Evolutionary conservation across 1,140 invertebrate species (phyloP).

Genomic region (Diabrotica undecimpunctata): DNA sequence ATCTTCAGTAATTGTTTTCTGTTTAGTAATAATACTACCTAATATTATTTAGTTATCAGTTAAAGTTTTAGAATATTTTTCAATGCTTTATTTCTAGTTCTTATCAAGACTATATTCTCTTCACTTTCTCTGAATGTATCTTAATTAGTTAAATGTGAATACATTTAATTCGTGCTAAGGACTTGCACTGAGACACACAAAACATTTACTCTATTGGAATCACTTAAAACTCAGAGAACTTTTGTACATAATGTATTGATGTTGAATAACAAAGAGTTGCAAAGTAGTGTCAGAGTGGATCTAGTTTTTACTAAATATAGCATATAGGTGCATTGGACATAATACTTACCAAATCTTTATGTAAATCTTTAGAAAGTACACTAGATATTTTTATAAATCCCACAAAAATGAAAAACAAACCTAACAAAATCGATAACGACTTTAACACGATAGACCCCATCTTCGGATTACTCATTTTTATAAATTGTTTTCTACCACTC

Average conservation of each 20-base stretch:
- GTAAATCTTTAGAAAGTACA: conserved; percentile 87
- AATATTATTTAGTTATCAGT: too few species aligned
- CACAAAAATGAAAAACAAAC: conserved; percentile 94
- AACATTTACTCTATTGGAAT: background rate
- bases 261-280: conserved; percentile 31
- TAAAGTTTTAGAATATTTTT: too few species aligned
- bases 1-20: too few species aligned
- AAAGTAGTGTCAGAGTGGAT: too few species aligned
- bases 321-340: background rate
- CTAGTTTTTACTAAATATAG: too few species aligned
- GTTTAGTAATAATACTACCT: too few species aligned
- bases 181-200: conserved; percentile 9
- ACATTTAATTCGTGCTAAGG: too few species aligned
- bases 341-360: conserved; percentile 89
- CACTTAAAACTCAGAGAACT: too few species aligned
- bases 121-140: too few species aligned
- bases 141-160: too few species aligned
- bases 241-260: background rate
- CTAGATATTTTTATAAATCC: conserved; percentile 90
- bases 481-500: background rate
- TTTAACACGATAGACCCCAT: conserved; percentile 80
- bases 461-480: conserved; percentile 23
- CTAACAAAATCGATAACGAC: conserved; percentile 85
- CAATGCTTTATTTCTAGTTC: too few species aligned
- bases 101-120: too few species aligned